Evolutionary conservation across 2,113 vertebrate genomes (phyloP), one percentile per base, ranked within the genome.

Genomic region (Oncorhynchus masou): DNA sequence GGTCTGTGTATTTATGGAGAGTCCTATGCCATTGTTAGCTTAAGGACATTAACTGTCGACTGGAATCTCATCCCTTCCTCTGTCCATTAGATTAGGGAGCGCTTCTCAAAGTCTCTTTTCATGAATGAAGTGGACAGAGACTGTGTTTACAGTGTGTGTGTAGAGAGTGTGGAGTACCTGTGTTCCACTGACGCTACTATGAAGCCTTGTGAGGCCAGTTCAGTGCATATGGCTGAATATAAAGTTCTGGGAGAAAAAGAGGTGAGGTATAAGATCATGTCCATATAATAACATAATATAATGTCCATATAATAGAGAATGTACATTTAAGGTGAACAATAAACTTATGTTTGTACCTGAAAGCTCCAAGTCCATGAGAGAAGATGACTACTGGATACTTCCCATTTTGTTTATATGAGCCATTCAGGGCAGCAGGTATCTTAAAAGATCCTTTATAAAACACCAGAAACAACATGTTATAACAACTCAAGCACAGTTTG

Each of bases 291-390:
- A 31, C 15, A 45, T 45, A 45, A 12, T 9, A 45, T 45, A 45
- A 29, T 67, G 15, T 7, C 16, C 22, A 31, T 29, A 29, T 13
- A 67, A 29, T 31, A 27, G 27, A 31, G 15, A 31, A 51, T 49
- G 7, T 66, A 27, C 24, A 54, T 54, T 4, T 45, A 45, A 45
- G 9, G 8, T 1, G 51, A 54, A 54, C 16, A 3, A 29, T 22
- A 70, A 66, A 71, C 13, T 71, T 57, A 24, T 3, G 24, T 51
- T 59, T 34, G 7, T 94, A 99, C 98, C 97, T 94, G 89, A 99
- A 98, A 20, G 96, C 97, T 90, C 97, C 97, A 1, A 99, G 94
- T 74, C 98, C 98, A 13, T 99, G 97, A 66, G 97, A 98, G 88
- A 99, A 98, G 84, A 99, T 70, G 8, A 99, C 79, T 1, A 99